Evolutionary conservation across 2,888 invertebrate species (phyloP), one percentile per base, ranked within the genome.

Genomic region (Slavum lentiscoides): DNA sequence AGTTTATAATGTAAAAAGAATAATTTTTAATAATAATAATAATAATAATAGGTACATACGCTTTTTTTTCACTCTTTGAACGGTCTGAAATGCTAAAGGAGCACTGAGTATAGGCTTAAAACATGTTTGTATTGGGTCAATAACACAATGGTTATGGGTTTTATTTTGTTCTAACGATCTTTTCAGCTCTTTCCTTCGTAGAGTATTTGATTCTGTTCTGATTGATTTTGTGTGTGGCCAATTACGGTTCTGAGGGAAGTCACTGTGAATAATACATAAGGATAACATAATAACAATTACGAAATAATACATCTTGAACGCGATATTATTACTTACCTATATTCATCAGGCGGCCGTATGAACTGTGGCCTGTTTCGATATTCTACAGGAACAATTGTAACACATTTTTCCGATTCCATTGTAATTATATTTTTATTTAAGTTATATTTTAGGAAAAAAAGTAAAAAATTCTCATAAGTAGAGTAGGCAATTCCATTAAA

Each of bases 311-410:
- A 61, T 74, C 8, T 39, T n/a, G 2, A 74, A n/a, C 23, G 15
- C 49, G 13, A 69, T 53, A 72, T 61, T 66, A 72, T 49, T 82
- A 90, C 89, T 49, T 82, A 90, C 89, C 89, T 89, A 85, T 89
- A 90, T 85, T 89, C 89, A 85, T 89, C 89, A 85, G 89, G 89
- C 1, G 89, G 88, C 85, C 89, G 89, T 84, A 89, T 88, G 62
- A 89, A 88, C 85, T 89, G 89, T 83, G 89, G 89, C 83, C 84
- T 82, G 74, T 89, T 87, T 81, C 90, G 86, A 86, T 89, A 90
- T 83, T 90, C 90, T 59, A 90, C 89, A 2, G 90, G 90, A 83
- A 90, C 90, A 59, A 90, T 89, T 30, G 90, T 90, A 62, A 90
- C 89, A 84, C 89, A 90, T 85, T 88, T 89, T 82, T 89, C 82